phyloP scores from a whole-genome alignment of 2,888 invertebrate species.

The Morpho achilles region DNA sequence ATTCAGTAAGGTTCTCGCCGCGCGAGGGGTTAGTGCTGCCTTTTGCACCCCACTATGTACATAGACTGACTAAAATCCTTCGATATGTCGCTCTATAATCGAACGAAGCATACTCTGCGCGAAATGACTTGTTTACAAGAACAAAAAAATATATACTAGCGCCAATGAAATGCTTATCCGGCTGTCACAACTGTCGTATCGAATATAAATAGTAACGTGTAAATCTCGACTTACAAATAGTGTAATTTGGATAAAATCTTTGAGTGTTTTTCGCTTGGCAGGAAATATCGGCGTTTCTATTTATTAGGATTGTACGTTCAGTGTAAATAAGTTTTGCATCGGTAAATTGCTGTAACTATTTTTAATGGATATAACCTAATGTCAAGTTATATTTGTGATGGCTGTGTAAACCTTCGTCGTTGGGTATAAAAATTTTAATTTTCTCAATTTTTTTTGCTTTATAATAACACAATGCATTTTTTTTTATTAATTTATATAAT shows the following conservation, averaged over 20 bases:
- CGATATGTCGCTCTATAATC: conserved; percentile 57
- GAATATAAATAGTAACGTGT: conserved; percentile 58
- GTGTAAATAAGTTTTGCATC: conserved; percentile 39
- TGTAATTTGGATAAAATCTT: conserved; percentile 29
- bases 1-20: conserved; percentile 74
- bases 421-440: conserved; percentile 52
- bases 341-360: conserved; percentile 40
- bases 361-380: conserved; percentile 61
- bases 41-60: conserved; percentile 52
- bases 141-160: conserved; percentile 22
- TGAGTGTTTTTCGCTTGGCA: conserved; percentile 23
- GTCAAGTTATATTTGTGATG: conserved; percentile 65
- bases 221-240: conserved; percentile 37
- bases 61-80: conserved; percentile 62
- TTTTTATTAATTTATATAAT: too few species aligned
- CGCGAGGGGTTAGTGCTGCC: conserved; percentile 63
- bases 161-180: conserved; percentile 38
- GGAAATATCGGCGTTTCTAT: conserved; percentile 33
- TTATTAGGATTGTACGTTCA: conserved; percentile 23
- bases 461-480: neutral
- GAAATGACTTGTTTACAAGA: conserved; percentile 27
- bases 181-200: conserved; percentile 50
- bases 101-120: conserved; percentile 5
- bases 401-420: conserved; percentile 65
- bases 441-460: neutral